phyloP scores from a whole-genome alignment of 2,113 vertebrate genomes.

The Mirounga angustirostris region DNA sequence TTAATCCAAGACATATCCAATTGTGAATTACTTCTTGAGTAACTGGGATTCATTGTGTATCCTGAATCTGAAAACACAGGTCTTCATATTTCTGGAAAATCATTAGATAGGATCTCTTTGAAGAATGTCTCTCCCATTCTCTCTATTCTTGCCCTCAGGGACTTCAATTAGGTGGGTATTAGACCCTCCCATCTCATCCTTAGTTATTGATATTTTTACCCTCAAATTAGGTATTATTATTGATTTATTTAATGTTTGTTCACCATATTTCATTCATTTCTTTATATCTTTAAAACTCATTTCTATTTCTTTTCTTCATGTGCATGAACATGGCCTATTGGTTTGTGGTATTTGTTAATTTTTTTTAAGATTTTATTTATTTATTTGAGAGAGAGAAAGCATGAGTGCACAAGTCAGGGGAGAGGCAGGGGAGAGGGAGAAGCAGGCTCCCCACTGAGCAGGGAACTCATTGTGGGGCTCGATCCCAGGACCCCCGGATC shows the following conservation, averaged over 20 bases:
- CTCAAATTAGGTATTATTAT: not conserved
- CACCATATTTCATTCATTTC: not conserved
- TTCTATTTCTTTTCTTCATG: slow-evolving; percentile 28
- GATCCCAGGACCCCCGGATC: no score
- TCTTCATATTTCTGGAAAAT: slow-evolving; percentile 29
- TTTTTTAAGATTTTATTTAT: not conserved
- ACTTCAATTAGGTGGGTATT: not conserved
- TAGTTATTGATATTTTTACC: not conserved
- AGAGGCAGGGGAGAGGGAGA: no score
- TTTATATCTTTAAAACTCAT: not conserved
- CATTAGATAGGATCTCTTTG: not conserved
- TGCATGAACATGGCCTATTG: not conserved
- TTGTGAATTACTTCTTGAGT: not conserved
- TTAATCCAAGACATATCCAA: not conserved
- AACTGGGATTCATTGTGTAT: not conserved
- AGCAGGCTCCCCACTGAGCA: no score
- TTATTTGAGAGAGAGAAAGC: no score
- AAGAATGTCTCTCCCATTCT: not conserved
- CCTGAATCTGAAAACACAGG: not conserved
- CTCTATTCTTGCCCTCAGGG: not conserved
- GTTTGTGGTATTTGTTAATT: not conserved
- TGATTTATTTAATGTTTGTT: slow-evolving; percentile 13
- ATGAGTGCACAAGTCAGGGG: no score
- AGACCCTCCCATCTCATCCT: not conserved
- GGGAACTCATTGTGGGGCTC: no score